Conservation (phyloP, 2,113 vertebrate genomes). For the Cavia aperea region DNA sequence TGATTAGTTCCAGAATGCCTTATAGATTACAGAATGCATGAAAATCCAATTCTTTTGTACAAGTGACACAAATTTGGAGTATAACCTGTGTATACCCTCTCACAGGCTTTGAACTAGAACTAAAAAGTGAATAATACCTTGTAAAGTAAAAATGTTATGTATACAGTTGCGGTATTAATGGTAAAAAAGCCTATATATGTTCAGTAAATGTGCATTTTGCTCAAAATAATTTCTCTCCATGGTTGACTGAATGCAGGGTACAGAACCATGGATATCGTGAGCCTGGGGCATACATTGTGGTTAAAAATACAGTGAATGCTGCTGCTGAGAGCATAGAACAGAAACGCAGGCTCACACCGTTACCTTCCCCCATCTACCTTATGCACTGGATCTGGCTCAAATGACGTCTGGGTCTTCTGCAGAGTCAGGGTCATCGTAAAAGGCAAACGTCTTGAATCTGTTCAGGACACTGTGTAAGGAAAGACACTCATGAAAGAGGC, state of each 20-base stretch:
- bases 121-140: background rate
- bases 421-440: background rate
- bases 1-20: background rate
- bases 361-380: background rate
- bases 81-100: background rate
- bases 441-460: background rate
- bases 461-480: background rate
- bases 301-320: background rate
- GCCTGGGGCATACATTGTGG: background rate
- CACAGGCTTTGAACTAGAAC: background rate
- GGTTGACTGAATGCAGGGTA: background rate
- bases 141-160: background rate
- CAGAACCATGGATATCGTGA: too few relatives aligned
- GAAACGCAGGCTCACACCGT: background rate
- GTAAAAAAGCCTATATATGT: background rate
- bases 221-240: background rate
- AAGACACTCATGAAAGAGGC: background rate
- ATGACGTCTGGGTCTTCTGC: background rate
- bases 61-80: background rate
- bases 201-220: background rate
- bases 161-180: background rate
- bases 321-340: background rate
- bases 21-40: background rate
- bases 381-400: background rate
- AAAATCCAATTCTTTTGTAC: too few relatives aligned